A percentile compares a stretch with the other conserved stretches of the same genome.
phyloP scores from a whole-genome alignment of 2,113 vertebrate genomes.

The Mus pahari region DNA sequence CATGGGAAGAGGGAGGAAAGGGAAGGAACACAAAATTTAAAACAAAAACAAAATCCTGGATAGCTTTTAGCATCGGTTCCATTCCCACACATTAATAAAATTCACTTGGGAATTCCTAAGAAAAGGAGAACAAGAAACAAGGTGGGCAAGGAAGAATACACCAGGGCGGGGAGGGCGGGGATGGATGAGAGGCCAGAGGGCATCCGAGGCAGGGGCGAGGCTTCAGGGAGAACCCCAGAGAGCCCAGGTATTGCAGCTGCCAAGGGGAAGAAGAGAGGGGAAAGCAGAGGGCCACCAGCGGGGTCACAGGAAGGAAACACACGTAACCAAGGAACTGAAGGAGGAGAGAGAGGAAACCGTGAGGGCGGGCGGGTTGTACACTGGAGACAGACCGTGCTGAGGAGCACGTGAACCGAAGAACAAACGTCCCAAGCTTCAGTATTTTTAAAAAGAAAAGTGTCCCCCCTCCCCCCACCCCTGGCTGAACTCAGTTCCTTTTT shows the following conservation, averaged over 20 bases:
- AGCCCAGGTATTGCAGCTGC: conserved; percentile 89
- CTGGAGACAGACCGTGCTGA: conserved; percentile 86
- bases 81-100: conserved; percentile 90
- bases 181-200: conserved; percentile 83
- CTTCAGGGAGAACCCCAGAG: conserved; percentile 82
- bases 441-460: conserved; percentile 86
- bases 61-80: conserved; percentile 91
- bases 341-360: conserved; percentile 10
- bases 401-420: conserved; percentile 88
- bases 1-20: conserved; percentile 89
- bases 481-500: conserved; percentile 94
- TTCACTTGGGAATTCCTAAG: conserved; percentile 88
- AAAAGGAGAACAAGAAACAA: conserved; percentile 88
- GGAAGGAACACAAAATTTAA: conserved; percentile 91
- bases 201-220: conserved; percentile 82
- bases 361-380: conserved; percentile 2
- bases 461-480: conserved; percentile 83
- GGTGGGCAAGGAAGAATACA: conserved; percentile 22
- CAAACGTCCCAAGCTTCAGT: conserved; percentile 86
- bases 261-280: conserved; percentile 84
- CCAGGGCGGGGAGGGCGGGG: conserved; percentile 80
- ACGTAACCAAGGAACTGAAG: conserved; percentile 83
- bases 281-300: conserved; percentile 49
- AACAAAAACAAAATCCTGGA: conserved; percentile 89
- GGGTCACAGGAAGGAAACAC: conserved; percentile 77